A percentile compares a stretch with the other conserved stretches of the same genome.
Conservation (phyloP, 2,888 invertebrate genomes). For the Cantharis rufa region DNA sequence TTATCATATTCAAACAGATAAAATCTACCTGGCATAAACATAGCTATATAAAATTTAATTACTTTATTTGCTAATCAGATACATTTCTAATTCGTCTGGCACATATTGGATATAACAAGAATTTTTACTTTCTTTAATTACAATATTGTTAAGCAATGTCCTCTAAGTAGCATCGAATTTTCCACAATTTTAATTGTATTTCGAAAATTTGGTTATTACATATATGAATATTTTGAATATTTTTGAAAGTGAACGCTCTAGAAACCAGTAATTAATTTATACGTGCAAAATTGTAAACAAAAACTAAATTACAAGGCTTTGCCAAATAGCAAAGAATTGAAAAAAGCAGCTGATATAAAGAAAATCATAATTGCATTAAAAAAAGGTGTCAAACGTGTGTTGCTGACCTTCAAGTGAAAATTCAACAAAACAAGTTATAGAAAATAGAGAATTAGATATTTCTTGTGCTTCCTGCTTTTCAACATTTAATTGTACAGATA, state of each 20-base stretch:
- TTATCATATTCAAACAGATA: not conserved
- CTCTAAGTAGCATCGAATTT: not conserved
- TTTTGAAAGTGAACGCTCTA: not conserved
- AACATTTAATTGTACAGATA: not conserved
- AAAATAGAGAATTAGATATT: not conserved
- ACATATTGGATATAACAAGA: not conserved
- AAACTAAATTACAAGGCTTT: too few species aligned
- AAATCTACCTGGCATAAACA: not conserved
- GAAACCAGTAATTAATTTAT: not conserved
- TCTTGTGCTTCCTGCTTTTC: not conserved
- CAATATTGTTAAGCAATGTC: not conserved
- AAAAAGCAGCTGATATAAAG: not conserved
- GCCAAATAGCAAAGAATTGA: too few species aligned
- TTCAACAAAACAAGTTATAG: too few species aligned
- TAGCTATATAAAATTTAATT: not conserved
- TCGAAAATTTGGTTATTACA: too few species aligned
- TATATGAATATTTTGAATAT: too few species aligned
- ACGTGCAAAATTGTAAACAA: not conserved
- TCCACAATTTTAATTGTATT: not conserved
- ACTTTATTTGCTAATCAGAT: not conserved
- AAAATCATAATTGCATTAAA: not conserved
- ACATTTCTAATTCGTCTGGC: not conserved
- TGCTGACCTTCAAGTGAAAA: not conserved
- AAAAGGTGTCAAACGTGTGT: not conserved
- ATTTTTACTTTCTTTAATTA: not conserved